Evolutionary conservation across 2,888 invertebrate species (phyloP).

Genomic region (Eupithecia subumbrata): DNA sequence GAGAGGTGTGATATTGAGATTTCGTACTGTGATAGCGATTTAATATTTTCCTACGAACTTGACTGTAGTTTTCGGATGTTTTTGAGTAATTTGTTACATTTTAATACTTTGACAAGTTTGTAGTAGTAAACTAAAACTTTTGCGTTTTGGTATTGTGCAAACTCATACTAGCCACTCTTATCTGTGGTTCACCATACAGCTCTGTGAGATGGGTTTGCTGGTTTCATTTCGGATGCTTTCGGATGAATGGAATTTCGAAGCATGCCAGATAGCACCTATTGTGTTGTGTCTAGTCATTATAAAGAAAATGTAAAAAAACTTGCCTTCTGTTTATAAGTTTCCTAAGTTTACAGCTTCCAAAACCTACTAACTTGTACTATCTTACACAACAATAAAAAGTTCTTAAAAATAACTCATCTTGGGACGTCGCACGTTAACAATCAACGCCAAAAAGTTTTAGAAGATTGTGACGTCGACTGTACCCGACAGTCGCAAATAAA

Average conservation of each 20-base stretch:
- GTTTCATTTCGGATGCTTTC: background rate
- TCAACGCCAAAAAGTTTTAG: background rate
- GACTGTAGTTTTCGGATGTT: background rate
- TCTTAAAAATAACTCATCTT: background rate
- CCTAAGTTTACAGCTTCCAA: background rate
- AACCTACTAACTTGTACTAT: background rate
- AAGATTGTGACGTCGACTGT: background rate
- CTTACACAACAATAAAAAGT: background rate
- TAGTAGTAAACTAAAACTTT: background rate
- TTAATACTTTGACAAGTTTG: background rate
- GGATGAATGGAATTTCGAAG: background rate
- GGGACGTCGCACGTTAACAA: background rate
- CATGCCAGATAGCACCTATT: too few relatives aligned
- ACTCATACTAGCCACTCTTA: background rate
- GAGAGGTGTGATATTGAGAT: too few relatives aligned
- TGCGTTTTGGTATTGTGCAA: background rate
- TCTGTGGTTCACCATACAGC: background rate
- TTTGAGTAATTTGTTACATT: background rate
- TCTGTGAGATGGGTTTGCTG: background rate
- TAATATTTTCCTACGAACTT: background rate
- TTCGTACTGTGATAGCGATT: background rate
- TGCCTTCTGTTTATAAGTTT: background rate
- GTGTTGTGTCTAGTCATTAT: background rate
- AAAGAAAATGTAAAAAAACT: too few relatives aligned
- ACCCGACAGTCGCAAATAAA: slow-evolving; percentile 2